Conservation (phyloP, 2,888 invertebrate genomes). For the Drosophila macrothrix region DNA sequence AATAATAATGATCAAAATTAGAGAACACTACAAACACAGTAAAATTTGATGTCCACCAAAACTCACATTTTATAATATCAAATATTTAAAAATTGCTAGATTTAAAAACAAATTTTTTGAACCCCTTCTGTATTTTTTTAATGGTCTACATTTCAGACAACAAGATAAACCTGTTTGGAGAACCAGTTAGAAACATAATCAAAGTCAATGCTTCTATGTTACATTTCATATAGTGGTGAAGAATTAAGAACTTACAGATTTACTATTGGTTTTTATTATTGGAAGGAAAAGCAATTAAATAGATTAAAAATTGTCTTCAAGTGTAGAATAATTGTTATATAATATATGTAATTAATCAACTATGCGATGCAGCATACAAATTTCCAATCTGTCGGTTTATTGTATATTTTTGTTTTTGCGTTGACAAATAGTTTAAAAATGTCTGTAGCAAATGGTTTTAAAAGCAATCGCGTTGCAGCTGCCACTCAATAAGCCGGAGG, state of each 20-base stretch:
- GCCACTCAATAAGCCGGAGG: neutral
- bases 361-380: neutral
- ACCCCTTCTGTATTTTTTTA: neutral
- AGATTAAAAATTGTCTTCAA: too few relatives aligned
- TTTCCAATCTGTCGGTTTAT: slow-evolving; percentile 1
- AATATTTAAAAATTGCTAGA: neutral
- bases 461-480: slow-evolving; percentile 29
- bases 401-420: neutral
- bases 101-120: neutral
- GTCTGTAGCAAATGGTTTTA: neutral
- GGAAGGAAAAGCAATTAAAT: too few relatives aligned
- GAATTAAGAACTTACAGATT: neutral
- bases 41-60: neutral
- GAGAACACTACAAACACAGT: neutral
- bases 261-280: neutral
- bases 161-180: slow-evolving; percentile 1
- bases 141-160: neutral
- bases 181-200: neutral
- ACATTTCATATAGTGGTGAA: neutral
- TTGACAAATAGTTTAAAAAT: slow-evolving; percentile 7
- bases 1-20: neutral
- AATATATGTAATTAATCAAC: too few relatives aligned
- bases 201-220: slow-evolving; percentile 17
- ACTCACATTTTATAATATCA: neutral
- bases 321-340: too few relatives aligned